Percentiles rank a stretch among this genome's conserved stretches.
These are phyloP conservation scores for Piezodorus guildinii DNA, from an alignment of 1,140 invertebrate genomes.

Conservation along the genomic window DNA sequence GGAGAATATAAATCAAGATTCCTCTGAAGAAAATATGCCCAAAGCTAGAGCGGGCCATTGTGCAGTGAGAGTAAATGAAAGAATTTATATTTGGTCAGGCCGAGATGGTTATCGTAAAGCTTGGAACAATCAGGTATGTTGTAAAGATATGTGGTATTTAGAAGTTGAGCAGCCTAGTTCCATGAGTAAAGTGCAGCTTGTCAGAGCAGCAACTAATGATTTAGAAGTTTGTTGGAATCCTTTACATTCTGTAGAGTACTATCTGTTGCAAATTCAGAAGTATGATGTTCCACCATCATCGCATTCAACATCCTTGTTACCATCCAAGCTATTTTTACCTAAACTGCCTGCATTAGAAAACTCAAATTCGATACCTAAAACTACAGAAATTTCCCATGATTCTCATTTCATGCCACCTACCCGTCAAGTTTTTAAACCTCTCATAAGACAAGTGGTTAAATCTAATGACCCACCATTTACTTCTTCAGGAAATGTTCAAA, in stretches of 20 bases:
- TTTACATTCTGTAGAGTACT: slow-evolving; percentile 83
- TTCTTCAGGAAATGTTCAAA: too few relatives aligned
- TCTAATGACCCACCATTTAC: background rate
- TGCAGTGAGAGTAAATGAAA: slow-evolving; percentile 84
- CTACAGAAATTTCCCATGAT: slow-evolving; percentile 5
- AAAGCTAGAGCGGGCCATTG: slow-evolving; percentile 93
- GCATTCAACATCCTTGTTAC: slow-evolving; percentile 31
- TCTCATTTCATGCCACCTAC: slow-evolving; percentile 23
- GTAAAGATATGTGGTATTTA: slow-evolving; percentile 96
- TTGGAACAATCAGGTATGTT: slow-evolving; percentile 99
- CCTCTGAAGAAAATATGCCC: slow-evolving; percentile 79
- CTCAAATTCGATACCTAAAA: slow-evolving; percentile 32
- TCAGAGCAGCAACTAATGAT: slow-evolving; percentile 82
- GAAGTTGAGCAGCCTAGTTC: slow-evolving; percentile 87
- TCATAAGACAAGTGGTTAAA: slow-evolving; percentile 10
- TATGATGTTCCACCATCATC: slow-evolving; percentile 48
- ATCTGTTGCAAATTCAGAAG: slow-evolving; percentile 85
- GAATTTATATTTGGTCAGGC: slow-evolving; percentile 97
- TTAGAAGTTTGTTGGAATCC: slow-evolving; percentile 89
- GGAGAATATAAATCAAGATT: slow-evolving; percentile 81
- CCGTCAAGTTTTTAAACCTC: slow-evolving; percentile 11
- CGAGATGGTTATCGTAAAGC: slow-evolving; percentile 97
- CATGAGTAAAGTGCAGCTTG: slow-evolving; percentile 79
- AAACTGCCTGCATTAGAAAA: slow-evolving; percentile 37
- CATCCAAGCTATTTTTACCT: slow-evolving; percentile 28